Evolutionary conservation across 2,888 invertebrate genomes (phyloP), one percentile per base, ranked within the genome.

Genomic region (Ametastegia equiseti): DNA sequence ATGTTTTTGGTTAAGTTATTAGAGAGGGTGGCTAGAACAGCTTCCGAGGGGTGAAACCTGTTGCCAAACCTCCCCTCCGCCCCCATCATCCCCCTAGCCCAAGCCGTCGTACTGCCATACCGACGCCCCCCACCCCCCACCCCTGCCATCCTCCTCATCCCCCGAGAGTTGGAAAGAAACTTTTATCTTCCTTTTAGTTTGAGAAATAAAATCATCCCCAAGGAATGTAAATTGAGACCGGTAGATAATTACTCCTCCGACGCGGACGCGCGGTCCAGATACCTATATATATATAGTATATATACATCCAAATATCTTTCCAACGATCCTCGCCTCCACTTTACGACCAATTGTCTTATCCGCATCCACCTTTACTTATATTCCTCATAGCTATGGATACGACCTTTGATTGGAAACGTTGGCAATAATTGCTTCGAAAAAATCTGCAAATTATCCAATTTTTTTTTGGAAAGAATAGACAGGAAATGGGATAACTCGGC

Each of bases 1-100:
- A 89, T 87, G 89, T 89, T 90, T 90, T 90, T 86, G 85, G 89
- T 87, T 90, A 89, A 88, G 89, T 87, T 84, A 84, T 82, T 87
- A 87, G 73, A 79, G 42, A 73, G 81, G 81, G 81, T 81, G 81
- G 71, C 73, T 47, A 80, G 80, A 80, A 36, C 69, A 78, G 47
- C 81, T 80, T 82, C 81, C 84, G 86, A 86, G 85, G 88, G 88
- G 84, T 89, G 89, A 89, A 90, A 90, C 90, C 90, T 90, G 90
- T 90, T 90, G 90, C 90, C 88, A 89, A 88, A 89, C 84, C 85
- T 84, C 82, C 81, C 82, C 84, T 83, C 84, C 83, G 84, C 83
- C 82, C 82, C 82, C 82, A 77, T 75, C 81, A 69, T 77, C 82
- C 83, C 80, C 77, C 60, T 30, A 45, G 30, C 42, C 47, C 7